phyloP scores from a whole-genome alignment of 2,797 vertebrate genomes.

The Catostomus latipinnis region DNA sequence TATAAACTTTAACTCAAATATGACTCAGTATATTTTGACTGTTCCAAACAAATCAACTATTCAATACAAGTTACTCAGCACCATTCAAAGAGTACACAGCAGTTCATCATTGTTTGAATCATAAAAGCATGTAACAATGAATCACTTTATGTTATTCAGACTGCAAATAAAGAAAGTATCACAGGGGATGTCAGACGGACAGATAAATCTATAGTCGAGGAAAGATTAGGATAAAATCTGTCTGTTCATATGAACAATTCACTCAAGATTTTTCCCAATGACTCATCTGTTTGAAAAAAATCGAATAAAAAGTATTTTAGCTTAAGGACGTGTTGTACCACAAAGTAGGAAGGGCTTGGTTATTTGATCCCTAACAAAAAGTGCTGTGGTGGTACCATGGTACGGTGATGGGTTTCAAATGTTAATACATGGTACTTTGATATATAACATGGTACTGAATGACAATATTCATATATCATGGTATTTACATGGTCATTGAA shows the following conservation, averaged over 20 bases:
- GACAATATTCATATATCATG: no score
- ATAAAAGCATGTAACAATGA: slow-evolving; percentile 7
- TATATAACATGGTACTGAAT: no score
- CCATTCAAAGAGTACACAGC: not conserved
- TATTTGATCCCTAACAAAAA: not conserved
- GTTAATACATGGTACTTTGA: no score
- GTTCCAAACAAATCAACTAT: slow-evolving; percentile 6
- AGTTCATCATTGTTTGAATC: slow-evolving; percentile 19
- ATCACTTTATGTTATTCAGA: not conserved
- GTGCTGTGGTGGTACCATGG: not conserved
- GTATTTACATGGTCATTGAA: no score
- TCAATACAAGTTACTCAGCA: not conserved
- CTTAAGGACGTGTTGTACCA: not conserved
- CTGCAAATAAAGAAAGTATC: not conserved
- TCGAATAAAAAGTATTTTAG: not conserved
- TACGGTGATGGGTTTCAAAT: not conserved
- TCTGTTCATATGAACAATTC: not conserved
- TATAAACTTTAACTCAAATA: not conserved
- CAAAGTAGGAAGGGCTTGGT: not conserved
- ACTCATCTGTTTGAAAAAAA: not conserved
- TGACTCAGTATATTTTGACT: slow-evolving; percentile 22
- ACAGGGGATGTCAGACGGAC: not conserved
- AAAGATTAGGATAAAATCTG: not conserved
- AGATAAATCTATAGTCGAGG: not conserved
- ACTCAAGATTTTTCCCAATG: not conserved